phyloP scores from a whole-genome alignment of 2,888 invertebrate species.

The Darwinula stevensoni region DNA sequence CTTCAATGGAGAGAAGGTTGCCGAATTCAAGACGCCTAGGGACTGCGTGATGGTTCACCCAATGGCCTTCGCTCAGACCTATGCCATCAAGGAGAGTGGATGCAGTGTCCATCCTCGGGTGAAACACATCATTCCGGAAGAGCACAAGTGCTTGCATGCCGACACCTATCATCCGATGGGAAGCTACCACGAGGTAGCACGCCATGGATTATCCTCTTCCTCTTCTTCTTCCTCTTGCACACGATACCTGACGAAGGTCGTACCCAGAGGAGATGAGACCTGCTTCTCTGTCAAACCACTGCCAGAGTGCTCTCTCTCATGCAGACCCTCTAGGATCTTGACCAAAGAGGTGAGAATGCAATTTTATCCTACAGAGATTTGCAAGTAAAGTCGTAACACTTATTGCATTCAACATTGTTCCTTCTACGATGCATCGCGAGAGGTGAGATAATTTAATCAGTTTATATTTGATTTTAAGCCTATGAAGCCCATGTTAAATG shows the following conservation, averaged over 20 bases:
- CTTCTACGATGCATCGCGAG: too few species aligned
- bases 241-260: neutral
- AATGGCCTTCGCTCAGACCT: neutral
- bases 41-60: neutral
- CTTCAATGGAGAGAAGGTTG: neutral
- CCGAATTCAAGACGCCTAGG: neutral
- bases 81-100: neutral
- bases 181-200: too few species aligned
- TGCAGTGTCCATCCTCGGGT: neutral
- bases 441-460: too few species aligned
- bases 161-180: neutral
- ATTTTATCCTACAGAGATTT: too few species aligned
- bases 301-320: neutral
- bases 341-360: neutral
- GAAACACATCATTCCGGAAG: neutral
- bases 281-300: slow-evolving; percentile 1
- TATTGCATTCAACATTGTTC: too few species aligned
- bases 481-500: too few species aligned
- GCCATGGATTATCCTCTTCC: neutral
- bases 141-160: too few species aligned
- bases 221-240: neutral
- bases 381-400: too few species aligned
- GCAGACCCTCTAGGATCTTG: neutral
- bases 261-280: neutral
- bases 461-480: too few species aligned